Conservation (phyloP, 2,797 vertebrate species). For the Erpetoichthys calabaricus region DNA sequence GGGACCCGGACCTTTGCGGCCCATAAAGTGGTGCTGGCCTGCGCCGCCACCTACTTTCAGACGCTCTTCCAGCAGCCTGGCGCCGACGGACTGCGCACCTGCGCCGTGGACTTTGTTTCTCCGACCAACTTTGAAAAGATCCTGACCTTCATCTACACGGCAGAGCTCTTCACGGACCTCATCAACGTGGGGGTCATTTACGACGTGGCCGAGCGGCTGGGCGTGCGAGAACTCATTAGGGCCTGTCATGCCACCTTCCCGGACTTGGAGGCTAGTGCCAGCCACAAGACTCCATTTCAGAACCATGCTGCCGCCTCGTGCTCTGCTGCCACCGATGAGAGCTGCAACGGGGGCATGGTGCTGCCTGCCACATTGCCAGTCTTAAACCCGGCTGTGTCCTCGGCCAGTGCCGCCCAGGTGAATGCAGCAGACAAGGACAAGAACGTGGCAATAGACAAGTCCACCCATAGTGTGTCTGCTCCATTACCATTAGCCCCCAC, state of each 20-base stretch:
- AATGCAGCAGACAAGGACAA: slow-evolving; percentile 45
- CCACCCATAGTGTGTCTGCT: slow-evolving; percentile 26
- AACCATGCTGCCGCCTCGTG: slow-evolving; percentile 27
- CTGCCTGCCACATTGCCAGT: slow-evolving; percentile 46
- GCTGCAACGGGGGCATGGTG: no score
- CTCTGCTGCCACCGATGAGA: slow-evolving; percentile 11
- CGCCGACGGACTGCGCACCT: slow-evolving; percentile 42
- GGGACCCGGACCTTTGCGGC: slow-evolving; percentile 78
- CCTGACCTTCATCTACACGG: slow-evolving; percentile 86
- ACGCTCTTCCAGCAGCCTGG: slow-evolving; percentile 51
- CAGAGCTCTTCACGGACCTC: slow-evolving; percentile 81
- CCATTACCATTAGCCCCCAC: slow-evolving; percentile 38
- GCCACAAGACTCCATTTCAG: slow-evolving; percentile 31
- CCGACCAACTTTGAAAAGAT: slow-evolving; percentile 88
- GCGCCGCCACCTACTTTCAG: slow-evolving; percentile 74
- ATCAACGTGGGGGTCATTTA: slow-evolving; percentile 90
- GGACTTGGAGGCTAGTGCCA: slow-evolving; percentile 64
- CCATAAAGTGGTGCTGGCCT: slow-evolving; percentile 80
- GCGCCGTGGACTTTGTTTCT: slow-evolving; percentile 83
- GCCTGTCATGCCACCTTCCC: slow-evolving; percentile 89
- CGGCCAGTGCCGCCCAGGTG: slow-evolving; percentile 25
- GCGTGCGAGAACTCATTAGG: slow-evolving; percentile 68
- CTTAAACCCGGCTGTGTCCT: slow-evolving; percentile 42
- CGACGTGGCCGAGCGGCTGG: slow-evolving; percentile 79
- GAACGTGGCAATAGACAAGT: slow-evolving; percentile 19